phyloP scores from a whole-genome alignment of 2,888 invertebrate species.

The Physocephala rufipes region DNA sequence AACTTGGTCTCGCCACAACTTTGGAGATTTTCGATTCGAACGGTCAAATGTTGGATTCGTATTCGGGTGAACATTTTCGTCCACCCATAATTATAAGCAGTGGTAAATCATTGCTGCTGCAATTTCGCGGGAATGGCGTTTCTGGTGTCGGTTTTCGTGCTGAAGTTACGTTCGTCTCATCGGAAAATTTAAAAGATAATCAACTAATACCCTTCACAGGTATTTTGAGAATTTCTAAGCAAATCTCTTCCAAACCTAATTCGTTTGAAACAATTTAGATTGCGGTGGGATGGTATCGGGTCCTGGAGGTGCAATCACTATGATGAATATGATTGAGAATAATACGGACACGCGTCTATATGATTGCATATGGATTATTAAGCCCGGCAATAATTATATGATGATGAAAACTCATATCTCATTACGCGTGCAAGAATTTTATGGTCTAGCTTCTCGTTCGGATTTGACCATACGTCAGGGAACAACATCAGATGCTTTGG shows the following conservation, averaged over 20 bases:
- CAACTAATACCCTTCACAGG: constrained; percentile 62
- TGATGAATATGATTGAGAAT: constrained; percentile 77
- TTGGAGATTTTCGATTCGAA: constrained; percentile 78
- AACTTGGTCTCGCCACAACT: constrained; percentile 72
- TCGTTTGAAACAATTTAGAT: constrained; percentile 67
- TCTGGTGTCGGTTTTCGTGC: constrained; percentile 75
- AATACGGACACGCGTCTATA: constrained; percentile 69
- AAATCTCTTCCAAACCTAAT: not conserved
- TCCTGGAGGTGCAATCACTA: constrained; percentile 77
- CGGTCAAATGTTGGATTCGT: constrained; percentile 72
- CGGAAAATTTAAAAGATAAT: constrained; percentile 61
- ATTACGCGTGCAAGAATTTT: constrained; percentile 70
- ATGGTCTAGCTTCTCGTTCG: constrained; percentile 72
- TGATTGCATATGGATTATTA: constrained; percentile 78
- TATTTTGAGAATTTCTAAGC: constrained; percentile 43
- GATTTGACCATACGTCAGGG: constrained; percentile 75
- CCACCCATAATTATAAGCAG: constrained; percentile 74
- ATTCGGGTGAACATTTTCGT: constrained; percentile 74
- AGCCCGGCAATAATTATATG: constrained; percentile 72
- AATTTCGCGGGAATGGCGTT: constrained; percentile 77
- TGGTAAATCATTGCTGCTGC: constrained; percentile 71
- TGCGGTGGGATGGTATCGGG: constrained; percentile 78
- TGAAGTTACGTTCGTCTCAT: constrained; percentile 66
- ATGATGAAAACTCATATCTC: constrained; percentile 76
- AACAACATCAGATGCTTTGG: constrained; percentile 71